These are phyloP conservation scores for Abrostola triplasia DNA, from an alignment of 2,888 invertebrate species.

Conservation along the genomic window DNA sequence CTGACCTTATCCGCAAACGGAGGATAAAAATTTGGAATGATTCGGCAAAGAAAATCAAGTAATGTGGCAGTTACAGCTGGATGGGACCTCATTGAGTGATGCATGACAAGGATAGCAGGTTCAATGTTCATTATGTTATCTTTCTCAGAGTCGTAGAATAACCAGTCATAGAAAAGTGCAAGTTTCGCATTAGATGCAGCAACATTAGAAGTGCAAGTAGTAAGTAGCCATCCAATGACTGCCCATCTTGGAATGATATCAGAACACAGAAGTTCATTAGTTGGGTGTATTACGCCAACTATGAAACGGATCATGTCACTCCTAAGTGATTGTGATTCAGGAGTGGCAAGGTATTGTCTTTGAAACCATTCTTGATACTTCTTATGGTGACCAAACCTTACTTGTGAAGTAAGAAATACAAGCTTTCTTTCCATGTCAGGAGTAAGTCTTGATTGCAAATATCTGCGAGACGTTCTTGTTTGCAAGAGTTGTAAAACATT, in stretches of 20 bases:
- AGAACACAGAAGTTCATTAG: slow-evolving; percentile 97
- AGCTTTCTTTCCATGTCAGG: slow-evolving; percentile 98
- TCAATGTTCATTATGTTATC: slow-evolving; percentile 99
- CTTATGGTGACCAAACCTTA: slow-evolving; percentile 96
- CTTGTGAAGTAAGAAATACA: slow-evolving; percentile 94
- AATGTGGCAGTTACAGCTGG: slow-evolving; percentile 96
- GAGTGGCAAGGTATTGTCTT: slow-evolving; percentile 95
- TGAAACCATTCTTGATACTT: slow-evolving; percentile 98
- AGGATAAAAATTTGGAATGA: slow-evolving; percentile 96
- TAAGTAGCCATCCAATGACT: slow-evolving; percentile 97
- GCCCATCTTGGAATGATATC: slow-evolving; percentile 98
- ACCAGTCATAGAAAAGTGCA: slow-evolving; percentile 97
- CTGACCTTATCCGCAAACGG: slow-evolving; percentile 93
- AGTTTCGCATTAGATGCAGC: slow-evolving; percentile 97
- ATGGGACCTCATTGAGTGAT: slow-evolving; percentile 97
- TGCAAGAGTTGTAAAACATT: slow-evolving; percentile 94
- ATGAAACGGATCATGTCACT: slow-evolving; percentile 98
- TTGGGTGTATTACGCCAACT: slow-evolving; percentile 97
- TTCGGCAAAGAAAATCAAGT: slow-evolving; percentile 96
- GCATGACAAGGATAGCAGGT: slow-evolving; percentile 97
- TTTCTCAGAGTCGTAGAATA: slow-evolving; percentile 96
- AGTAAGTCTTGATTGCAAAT: slow-evolving; percentile 94
- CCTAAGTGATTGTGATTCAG: slow-evolving; percentile 96
- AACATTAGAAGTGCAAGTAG: slow-evolving; percentile 96
- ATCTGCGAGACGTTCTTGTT: slow-evolving; percentile 95